A percentile compares a stretch with the other conserved stretches of the same genome.
Evolutionary conservation across 2,113 vertebrate species (phyloP).

Genomic region (Alosa alosa): DNA sequence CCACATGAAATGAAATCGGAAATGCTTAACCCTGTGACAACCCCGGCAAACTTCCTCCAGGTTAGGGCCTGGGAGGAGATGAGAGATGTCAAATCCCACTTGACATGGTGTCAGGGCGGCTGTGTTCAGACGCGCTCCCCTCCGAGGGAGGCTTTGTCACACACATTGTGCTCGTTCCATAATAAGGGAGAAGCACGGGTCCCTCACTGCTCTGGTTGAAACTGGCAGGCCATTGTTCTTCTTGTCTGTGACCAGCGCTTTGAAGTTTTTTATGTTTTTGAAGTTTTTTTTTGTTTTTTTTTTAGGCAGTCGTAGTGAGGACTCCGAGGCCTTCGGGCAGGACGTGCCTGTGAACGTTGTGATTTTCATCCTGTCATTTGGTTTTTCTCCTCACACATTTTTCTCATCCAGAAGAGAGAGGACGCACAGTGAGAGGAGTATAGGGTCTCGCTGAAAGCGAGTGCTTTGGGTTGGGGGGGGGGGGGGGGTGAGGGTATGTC

Average conservation of each 20-base stretch:
- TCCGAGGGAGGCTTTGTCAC: constrained; percentile 23
- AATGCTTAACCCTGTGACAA: constrained; percentile 7
- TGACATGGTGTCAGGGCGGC: constrained; percentile 32
- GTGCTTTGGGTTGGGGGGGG: too few relatives aligned
- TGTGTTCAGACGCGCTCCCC: background rate
- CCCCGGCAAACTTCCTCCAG: background rate
- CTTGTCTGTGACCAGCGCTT: constrained; percentile 19
- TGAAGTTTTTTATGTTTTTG: constrained; percentile 14
- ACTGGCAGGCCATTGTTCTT: constrained; percentile 17
- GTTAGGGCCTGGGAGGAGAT: constrained; percentile 8
- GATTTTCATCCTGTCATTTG: too few relatives aligned
- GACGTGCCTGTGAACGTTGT: background rate
- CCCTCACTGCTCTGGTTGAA: background rate
- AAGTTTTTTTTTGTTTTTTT: background rate
- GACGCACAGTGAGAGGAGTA: background rate
- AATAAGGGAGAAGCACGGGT: constrained; percentile 26
- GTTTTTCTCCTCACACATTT: too few relatives aligned
- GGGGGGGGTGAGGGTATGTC: background rate
- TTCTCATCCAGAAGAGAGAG: background rate
- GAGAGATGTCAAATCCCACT: constrained; percentile 18
- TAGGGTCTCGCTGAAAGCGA: background rate
- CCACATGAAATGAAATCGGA: constrained; percentile 21
- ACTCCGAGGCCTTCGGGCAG: background rate
- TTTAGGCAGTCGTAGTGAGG: background rate
- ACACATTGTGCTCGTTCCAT: constrained; percentile 27